Evolutionary conservation across 2,797 vertebrate species (phyloP), one percentile per base, ranked within the genome.

Genomic region (Menidia menidia): DNA sequence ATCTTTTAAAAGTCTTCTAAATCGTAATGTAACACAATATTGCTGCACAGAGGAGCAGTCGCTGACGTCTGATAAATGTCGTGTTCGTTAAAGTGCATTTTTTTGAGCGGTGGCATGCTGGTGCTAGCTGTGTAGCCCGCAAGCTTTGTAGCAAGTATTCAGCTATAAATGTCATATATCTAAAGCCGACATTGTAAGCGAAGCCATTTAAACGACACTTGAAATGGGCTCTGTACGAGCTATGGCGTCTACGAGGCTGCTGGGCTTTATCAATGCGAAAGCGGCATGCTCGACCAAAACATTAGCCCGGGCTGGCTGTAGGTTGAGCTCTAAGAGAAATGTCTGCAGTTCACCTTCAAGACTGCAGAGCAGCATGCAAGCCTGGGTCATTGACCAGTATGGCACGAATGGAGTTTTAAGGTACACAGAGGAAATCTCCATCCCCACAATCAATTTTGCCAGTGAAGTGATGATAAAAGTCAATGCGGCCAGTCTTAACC

Each of bases 371-470:
- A 78, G 82, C n/a, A 97, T 97, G 96, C 93, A 96, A 9, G 96
- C 96, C 2, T 98, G 97, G 97, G 94, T 96, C 72, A 94, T 98
- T 60, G 94, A 97, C 70, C 90, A 92, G 60, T 97, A 97, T 39
- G 96, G 96, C 1, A 84, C 84, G n/a, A 95, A 95, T 72, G 96
- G 93, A 13, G 94, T 94, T 60, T 81, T 98, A 72, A 94, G 92
- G 32, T 95, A 92, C 83, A 94, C 92, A 39, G 90, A 90, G 12
- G 92, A 96, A n/a, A 86, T 92, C 88, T 15, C 68, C 42, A 57
- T 94, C 31, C 96, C 97, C 31, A 35, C 82, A 54, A 89, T 97
- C 73, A 75, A 77, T 33, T 94, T 91, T 52, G 91, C 95, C 31
- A 95, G 92, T 86, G 96, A 98, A 77, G 94, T 98, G 63, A 89